Evolutionary conservation across 1,140 invertebrate genomes (phyloP), one percentile per base, ranked within the genome.

Genomic region (Apolygus lucorum): DNA sequence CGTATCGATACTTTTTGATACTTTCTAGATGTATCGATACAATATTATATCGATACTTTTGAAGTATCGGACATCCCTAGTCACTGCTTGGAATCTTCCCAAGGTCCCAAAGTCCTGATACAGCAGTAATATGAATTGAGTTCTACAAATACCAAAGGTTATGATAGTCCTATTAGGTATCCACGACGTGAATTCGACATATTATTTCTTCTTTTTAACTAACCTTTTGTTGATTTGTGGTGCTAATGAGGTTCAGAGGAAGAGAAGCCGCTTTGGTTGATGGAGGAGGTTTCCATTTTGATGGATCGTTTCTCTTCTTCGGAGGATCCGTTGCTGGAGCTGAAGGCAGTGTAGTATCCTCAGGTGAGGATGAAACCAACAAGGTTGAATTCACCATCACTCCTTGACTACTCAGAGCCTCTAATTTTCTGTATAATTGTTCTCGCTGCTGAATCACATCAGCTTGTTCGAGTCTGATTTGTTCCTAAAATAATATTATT

Each of bases 371-470:
- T 4, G 63, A 62, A 59, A 70, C 71, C 67, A 79, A 68, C 62
- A 75, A 75, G 13, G 73, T 72, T 42, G 72, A n/a, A n/a, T n/a
- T 72, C 4, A 76, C 74, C 62, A 88, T 74, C 25, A 91, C 82
- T 1, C 90, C 90, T 75, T 90, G 87, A 68, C 83, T 86, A 34
- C 88, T 86, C 0, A 94, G 80, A 27, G 87, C 82, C 75, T 95
- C 91, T 75, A 94, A 83, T 76, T 91, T 86, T 28, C 91, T 79
- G 78, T 93, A 95, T 14, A 96, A 80, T 71, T 92, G 87, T 75
- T 96, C 93, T 11, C 92, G 78, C 78, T 96, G 92, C 73, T 93
- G 88, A 17, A 84, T 86, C 14, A 95, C 86, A 75, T 95, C 92
- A 42, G 86, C 85, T 77, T 94, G 88, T 73, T 94, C 89, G 13